Conservation (phyloP, 2,797 vertebrate species). For the Sitta carolinensis region DNA sequence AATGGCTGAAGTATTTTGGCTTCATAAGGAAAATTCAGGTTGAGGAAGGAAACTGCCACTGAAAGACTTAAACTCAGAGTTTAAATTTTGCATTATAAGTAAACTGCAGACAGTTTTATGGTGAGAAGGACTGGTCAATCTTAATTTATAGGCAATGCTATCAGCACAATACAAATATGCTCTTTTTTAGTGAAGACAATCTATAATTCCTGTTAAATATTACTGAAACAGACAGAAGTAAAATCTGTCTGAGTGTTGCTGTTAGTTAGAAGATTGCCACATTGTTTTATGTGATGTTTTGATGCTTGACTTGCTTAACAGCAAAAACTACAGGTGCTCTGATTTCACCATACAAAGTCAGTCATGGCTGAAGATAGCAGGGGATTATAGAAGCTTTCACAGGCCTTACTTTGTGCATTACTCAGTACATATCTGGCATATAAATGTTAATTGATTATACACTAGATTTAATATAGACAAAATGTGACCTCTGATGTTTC, state of each 20-base stretch:
- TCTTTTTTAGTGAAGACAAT: not conserved
- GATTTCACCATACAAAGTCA: slow-evolving; percentile 30
- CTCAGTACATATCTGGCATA: slow-evolving; percentile 62
- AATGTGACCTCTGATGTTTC: slow-evolving; percentile 63
- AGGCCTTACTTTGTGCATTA: slow-evolving; percentile 57
- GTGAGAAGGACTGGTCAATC: not conserved
- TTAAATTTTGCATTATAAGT: not conserved
- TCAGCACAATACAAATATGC: not conserved
- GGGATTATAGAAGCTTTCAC: slow-evolving; percentile 44
- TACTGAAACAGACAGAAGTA: slow-evolving; percentile 23
- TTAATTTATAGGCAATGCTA: not conserved
- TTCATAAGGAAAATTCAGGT: not conserved
- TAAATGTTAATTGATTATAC: slow-evolving; percentile 71
- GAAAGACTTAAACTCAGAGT: not conserved
- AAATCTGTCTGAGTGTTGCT: not conserved
- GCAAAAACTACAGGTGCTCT: slow-evolving; percentile 43
- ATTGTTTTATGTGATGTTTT: slow-evolving; percentile 2
- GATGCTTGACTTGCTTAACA: slow-evolving; percentile 41
- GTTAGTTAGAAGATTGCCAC: slow-evolving; percentile 3
- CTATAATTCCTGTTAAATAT: not conserved
- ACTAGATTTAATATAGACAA: slow-evolving; percentile 67
- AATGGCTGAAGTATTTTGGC: not conserved
- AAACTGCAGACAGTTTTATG: not conserved
- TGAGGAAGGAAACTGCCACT: not conserved
- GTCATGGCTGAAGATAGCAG: slow-evolving; percentile 51